phyloP scores from a whole-genome alignment of 1,140 invertebrate genomes.

The Musca domestica region DNA sequence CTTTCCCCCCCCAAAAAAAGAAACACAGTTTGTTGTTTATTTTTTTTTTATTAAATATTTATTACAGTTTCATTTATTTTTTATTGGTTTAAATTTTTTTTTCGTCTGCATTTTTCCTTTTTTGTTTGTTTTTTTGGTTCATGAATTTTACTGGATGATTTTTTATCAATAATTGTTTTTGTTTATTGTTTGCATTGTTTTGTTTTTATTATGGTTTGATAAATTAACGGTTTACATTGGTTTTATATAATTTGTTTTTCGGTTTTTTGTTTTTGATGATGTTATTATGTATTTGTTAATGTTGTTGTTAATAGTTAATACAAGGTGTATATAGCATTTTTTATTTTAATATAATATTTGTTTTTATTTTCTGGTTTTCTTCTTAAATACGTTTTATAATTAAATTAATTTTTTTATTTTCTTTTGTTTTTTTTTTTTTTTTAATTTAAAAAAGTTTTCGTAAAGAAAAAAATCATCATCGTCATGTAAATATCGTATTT shows the following conservation, averaged over 20 bases:
- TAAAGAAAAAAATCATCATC: slow-evolving; percentile 1
- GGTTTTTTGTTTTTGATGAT: neutral
- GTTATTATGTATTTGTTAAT: slow-evolving; percentile 8
- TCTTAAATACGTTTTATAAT: neutral
- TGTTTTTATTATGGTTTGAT: slow-evolving; percentile 9
- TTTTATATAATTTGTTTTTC: slow-evolving; percentile 2
- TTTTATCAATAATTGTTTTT: slow-evolving; percentile 8
- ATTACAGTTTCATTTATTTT: slow-evolving; percentile 14
- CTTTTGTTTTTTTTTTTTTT: neutral
- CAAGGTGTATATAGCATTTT: slow-evolving; percentile 20
- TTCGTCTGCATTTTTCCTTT: neutral
- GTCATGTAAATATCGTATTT: slow-evolving; percentile 15
- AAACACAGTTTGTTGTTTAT: neutral
- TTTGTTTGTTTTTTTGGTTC: neutral
- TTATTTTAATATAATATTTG: slow-evolving; percentile 9
- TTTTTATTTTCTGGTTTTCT: neutral
- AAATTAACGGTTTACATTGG: slow-evolving; percentile 20
- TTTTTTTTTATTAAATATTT: slow-evolving; percentile 22
- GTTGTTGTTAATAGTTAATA: slow-evolving; percentile 13
- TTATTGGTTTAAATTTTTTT: neutral
- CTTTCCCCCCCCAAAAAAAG: neutral
- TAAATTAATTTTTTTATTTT: neutral
- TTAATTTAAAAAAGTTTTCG: neutral
- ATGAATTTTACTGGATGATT: neutral
- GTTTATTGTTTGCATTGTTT: slow-evolving; percentile 6